Base-by-base conservation (phyloP, 2,888 invertebrate species). In the Strigamia crassipes region DNA sequence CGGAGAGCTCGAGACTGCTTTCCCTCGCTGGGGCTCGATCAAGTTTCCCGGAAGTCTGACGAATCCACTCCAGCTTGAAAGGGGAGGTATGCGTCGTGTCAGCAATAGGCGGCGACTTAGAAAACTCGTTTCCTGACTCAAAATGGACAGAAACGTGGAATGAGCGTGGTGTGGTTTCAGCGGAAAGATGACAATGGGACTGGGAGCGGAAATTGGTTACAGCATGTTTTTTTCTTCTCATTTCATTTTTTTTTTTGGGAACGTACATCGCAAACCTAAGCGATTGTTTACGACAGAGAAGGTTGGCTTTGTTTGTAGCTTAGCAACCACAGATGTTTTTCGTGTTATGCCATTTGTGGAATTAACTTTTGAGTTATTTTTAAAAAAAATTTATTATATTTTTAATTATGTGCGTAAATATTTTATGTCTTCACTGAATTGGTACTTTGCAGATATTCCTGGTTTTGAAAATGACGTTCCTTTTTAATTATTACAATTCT, bases 11-110 rank as follows among this genome's bases (percentile, higher is more conserved):
- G 78, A 21, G 78, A 42, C 78, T 78, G 38, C 78, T 12, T 34
- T 38, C 13, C 41, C 78, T 23, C 12, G 41, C 42, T 38, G 38
- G 42, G 78, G 78, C 78, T 38, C 78, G 38, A 42, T 78, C 78
- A 78, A 78, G 78, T 78, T 78, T 78, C 78, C 78, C 78, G 78
- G 78, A 78, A 42, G 42, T 78, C 12, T 78, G 78, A 38, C 78
- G 78, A 78, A 42, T 78, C 78, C 78, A 78, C 42, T 78, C 23
- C 42, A 78, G 23, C 15, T 78, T 78, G 18, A 42, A 31, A 18
- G 78, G 78, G 78, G 41, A 42, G 78, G 34, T 31, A 42, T 2
- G 38, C 18, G 42, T 41, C 34, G 41, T 23, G 18, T 77, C 18
- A 18, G 78, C 10, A 21, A 13, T 78, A 18, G 78, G 38, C 42